These are phyloP conservation scores for Leptobrachium ailaonicum DNA, from an alignment of 2,113 vertebrate genomes.

Conservation along the genomic window DNA sequence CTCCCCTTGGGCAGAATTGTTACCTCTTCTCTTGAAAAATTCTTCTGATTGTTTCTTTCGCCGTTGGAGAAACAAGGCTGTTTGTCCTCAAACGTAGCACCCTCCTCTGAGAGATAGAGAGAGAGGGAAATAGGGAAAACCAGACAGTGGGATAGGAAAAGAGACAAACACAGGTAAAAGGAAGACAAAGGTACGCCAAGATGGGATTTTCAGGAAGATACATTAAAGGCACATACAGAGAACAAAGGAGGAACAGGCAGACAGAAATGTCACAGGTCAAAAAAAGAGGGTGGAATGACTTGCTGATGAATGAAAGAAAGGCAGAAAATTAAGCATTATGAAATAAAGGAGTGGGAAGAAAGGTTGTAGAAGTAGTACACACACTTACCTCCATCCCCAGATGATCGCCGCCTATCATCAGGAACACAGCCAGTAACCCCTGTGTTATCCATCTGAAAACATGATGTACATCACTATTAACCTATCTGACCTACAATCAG, in stretches of 20 bases:
- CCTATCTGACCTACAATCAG: no score
- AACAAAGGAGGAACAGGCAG: background rate
- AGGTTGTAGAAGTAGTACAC: constrained; percentile 10
- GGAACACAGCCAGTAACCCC: constrained; percentile 53
- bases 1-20: constrained; percentile 43
- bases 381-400: constrained; percentile 61
- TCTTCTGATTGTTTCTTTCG: constrained; percentile 46
- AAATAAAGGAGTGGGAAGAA: constrained; percentile 12
- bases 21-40: constrained; percentile 56
- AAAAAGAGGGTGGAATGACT: constrained; percentile 15
- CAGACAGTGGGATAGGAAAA: constrained; percentile 15
- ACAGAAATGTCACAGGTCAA: background rate
- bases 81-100: constrained; percentile 49
- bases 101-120: constrained; percentile 48
- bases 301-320: constrained; percentile 12
- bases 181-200: constrained; percentile 23
- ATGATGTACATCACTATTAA: no score
- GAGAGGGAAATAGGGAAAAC: constrained; percentile 39
- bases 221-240: constrained; percentile 11
- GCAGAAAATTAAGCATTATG: constrained; percentile 16
- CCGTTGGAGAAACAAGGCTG: constrained; percentile 44
- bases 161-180: constrained; percentile 35
- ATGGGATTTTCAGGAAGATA: constrained; percentile 6
- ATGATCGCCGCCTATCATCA: constrained; percentile 61
- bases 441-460: constrained; percentile 52